These are phyloP conservation scores for Penaeus japonicus DNA, from an alignment of 1,140 invertebrate genomes.

Conservation along the genomic window DNA sequence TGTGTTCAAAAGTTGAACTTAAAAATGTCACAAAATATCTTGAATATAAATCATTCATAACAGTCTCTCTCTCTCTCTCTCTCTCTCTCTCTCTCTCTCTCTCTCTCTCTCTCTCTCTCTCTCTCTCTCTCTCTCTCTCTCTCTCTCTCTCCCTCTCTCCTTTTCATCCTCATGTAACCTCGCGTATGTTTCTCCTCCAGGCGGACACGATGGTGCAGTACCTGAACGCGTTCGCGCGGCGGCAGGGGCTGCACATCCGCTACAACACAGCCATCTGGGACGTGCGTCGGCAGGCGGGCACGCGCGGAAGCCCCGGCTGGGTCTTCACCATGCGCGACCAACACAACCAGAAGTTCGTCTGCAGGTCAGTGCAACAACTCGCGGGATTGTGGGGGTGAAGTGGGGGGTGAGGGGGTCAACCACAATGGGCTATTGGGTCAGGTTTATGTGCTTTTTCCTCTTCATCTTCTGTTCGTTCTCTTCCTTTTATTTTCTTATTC, in stretches of 20 bases:
- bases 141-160: no score
- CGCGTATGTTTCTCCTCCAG: not conserved
- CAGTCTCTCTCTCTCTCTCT: not conserved
- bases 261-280: constrained; percentile 64
- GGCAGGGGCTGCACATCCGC: constrained; percentile 63
- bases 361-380: constrained; percentile 59
- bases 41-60: not conserved
- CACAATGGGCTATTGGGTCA: no score
- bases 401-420: not conserved
- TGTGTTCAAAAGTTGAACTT: no score
- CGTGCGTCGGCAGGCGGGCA: constrained; percentile 1
- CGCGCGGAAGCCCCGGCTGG: not conserved
- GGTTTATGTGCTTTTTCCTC: no score
- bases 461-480: no score
- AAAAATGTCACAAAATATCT: no score
- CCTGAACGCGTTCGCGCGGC: constrained; percentile 63
- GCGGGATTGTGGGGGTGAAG: not conserved
- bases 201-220: constrained; percentile 63
- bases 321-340: constrained; percentile 63
- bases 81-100: no score
- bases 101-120: no score
- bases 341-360: constrained; percentile 61
- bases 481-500: no score
- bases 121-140: no score
- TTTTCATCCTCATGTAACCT: no score